These are phyloP conservation scores for Brachionus manjavacas DNA, from an alignment of 1,140 invertebrate genomes.

Conservation along the genomic window DNA sequence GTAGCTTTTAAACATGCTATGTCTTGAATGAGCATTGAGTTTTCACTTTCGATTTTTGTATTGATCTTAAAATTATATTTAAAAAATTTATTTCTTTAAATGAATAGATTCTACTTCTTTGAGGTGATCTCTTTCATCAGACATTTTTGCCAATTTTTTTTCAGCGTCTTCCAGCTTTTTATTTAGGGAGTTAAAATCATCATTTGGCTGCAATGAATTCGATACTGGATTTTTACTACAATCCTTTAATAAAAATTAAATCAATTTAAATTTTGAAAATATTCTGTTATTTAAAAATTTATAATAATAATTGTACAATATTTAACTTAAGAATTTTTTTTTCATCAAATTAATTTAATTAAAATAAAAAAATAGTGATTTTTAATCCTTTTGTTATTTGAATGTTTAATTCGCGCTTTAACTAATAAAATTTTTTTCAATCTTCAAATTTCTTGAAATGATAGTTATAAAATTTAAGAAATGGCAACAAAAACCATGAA, in stretches of 20 bases:
- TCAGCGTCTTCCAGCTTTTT: not conserved
- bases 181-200: not conserved
- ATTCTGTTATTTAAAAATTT: no score
- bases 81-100: not conserved
- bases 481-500: no score
- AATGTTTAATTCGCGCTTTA: no score
- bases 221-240: not conserved
- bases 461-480: no score
- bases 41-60: conserved; percentile 41
- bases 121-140: not conserved
- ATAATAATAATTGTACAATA: no score
- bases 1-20: not conserved
- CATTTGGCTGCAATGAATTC: not conserved
- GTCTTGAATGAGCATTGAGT: conserved; percentile 22
- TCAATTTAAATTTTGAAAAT: no score
- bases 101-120: not conserved
- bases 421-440: no score
- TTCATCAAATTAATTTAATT: no score
- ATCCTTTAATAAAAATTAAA: not conserved
- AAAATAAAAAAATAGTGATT: no score
- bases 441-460: no score
- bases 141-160: not conserved
- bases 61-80: not conserved
- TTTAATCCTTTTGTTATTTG: no score
- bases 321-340: no score